Percentiles rank a stretch among this genome's conserved stretches.
These are phyloP conservation scores for Phalloptychus januarius DNA, from an alignment of 2,797 vertebrate species.

Conservation along the genomic window DNA sequence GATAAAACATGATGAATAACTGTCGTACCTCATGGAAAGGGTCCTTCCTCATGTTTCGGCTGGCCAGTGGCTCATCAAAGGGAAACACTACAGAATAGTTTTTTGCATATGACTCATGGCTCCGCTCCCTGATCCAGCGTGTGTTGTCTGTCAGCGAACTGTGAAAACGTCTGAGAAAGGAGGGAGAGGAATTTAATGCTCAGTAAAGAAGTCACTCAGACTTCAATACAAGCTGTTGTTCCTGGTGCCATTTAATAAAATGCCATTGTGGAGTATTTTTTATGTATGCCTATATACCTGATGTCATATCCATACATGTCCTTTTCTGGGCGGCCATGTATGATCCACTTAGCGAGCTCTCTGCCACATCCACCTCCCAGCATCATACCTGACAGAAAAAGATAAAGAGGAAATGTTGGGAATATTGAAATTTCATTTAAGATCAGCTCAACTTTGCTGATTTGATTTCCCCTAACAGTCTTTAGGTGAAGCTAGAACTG, in stretches of 20 bases:
- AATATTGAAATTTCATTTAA: background rate
- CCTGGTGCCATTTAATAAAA: slow-evolving; percentile 22
- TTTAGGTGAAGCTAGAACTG: background rate
- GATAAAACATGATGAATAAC: slow-evolving; percentile 1
- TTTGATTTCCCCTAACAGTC: background rate
- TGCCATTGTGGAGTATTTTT: background rate
- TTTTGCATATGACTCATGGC: slow-evolving; percentile 96
- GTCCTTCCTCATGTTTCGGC: slow-evolving; percentile 88
- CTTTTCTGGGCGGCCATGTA: slow-evolving; percentile 91
- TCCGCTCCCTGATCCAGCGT: slow-evolving; percentile 92
- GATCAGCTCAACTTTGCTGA: background rate
- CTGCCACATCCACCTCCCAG: slow-evolving; percentile 94
- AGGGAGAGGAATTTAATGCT: slow-evolving; percentile 12
- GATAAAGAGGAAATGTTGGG: background rate
- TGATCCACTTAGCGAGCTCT: slow-evolving; percentile 94
- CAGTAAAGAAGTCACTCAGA: slow-evolving; percentile 25
- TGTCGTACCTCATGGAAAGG: slow-evolving; percentile 88
- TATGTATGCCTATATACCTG: slow-evolving; percentile 74
- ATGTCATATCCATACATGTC: slow-evolving; percentile 98
- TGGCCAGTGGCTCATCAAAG: slow-evolving; percentile 91
- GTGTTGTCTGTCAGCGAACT: slow-evolving; percentile 84
- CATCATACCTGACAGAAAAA: slow-evolving; percentile 90
- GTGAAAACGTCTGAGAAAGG: slow-evolving; percentile 84
- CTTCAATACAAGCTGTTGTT: slow-evolving; percentile 13
- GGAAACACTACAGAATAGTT: slow-evolving; percentile 95